Evolutionary conservation across 2,888 invertebrate genomes (phyloP).

Genomic region (Andrena haemorrhoa): DNA sequence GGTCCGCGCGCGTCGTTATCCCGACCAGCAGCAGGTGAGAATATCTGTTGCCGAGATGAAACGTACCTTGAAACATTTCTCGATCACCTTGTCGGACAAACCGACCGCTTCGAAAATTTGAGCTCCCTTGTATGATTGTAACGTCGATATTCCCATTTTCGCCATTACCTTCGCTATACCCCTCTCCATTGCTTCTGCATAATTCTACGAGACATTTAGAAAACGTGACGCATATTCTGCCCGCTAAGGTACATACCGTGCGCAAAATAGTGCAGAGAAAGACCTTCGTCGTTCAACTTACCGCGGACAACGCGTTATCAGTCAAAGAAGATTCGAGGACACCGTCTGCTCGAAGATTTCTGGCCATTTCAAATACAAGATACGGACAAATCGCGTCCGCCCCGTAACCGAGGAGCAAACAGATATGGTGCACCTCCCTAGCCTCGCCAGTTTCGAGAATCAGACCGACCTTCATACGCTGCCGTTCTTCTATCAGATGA

Average conservation of each 20-base stretch:
- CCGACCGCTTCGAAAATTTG: slow-evolving; percentile 99
- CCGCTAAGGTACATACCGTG: not conserved
- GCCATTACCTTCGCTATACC: slow-evolving; percentile 98
- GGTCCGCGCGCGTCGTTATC: too few relatives aligned
- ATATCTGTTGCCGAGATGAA: slow-evolving; percentile 82
- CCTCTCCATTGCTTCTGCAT: slow-evolving; percentile 95
- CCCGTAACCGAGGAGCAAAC: slow-evolving; percentile 97
- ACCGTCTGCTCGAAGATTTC: slow-evolving; percentile 93
- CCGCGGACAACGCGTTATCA: slow-evolving; percentile 93
- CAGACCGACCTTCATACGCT: slow-evolving; percentile 98
- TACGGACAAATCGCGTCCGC: slow-evolving; percentile 99
- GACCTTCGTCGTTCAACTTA: slow-evolving; percentile 67
- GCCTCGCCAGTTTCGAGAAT: slow-evolving; percentile 98
- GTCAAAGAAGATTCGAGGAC: slow-evolving; percentile 91
- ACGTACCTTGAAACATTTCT: slow-evolving; percentile 94
- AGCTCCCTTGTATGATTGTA: slow-evolving; percentile 99
- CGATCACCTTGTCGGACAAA: slow-evolving; percentile 95
- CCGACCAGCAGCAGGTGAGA: too few relatives aligned
- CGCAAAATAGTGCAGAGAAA: not conserved
- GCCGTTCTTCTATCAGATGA: slow-evolving; percentile 96
- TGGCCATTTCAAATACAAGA: slow-evolving; percentile 96
- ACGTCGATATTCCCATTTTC: slow-evolving; percentile 99
- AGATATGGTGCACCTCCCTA: slow-evolving; percentile 98
- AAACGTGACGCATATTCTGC: not conserved
- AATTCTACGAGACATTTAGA: slow-evolving; percentile 86